Evolutionary conservation across 2,113 vertebrate species (phyloP).

Genomic region (Crypturellus undulatus): DNA sequence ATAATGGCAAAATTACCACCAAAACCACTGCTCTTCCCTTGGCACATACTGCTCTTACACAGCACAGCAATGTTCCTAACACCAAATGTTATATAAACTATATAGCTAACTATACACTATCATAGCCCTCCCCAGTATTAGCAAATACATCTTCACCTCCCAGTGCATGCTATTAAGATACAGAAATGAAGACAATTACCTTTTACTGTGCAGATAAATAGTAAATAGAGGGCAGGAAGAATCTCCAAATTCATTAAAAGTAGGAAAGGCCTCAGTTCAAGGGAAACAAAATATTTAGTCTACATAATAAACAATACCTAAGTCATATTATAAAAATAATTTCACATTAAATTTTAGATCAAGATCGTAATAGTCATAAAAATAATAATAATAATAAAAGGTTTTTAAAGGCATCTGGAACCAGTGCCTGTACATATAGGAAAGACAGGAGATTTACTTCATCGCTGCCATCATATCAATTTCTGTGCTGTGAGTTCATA

Average conservation of each 20-base stretch:
- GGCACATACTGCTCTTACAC: fast-evolving
- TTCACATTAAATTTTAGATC: not conserved
- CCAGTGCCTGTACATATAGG: not conserved
- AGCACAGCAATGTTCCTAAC: not conserved
- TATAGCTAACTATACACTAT: not conserved
- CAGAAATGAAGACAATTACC: not conserved
- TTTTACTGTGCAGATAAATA: not conserved
- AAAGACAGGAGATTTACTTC: not conserved
- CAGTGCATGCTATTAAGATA: not conserved
- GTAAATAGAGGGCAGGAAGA: not conserved
- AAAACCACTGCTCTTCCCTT: not conserved
- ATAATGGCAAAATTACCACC: not conserved
- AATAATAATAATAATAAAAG: not conserved
- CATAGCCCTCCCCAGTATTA: not conserved
- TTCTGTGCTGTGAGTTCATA: not conserved
- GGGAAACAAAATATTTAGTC: not conserved
- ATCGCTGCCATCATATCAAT: not conserved
- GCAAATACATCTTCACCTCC: not conserved
- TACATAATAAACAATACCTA: not conserved
- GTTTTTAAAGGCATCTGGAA: not conserved
- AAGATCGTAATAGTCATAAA: not conserved
- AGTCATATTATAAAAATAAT: not conserved
- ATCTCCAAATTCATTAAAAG: not conserved
- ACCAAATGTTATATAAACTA: not conserved
- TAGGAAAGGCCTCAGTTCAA: not conserved